These are phyloP conservation scores for Pseudochaenichthys georgianus DNA, from an alignment of 2,797 vertebrate species.

Conservation along the genomic window DNA sequence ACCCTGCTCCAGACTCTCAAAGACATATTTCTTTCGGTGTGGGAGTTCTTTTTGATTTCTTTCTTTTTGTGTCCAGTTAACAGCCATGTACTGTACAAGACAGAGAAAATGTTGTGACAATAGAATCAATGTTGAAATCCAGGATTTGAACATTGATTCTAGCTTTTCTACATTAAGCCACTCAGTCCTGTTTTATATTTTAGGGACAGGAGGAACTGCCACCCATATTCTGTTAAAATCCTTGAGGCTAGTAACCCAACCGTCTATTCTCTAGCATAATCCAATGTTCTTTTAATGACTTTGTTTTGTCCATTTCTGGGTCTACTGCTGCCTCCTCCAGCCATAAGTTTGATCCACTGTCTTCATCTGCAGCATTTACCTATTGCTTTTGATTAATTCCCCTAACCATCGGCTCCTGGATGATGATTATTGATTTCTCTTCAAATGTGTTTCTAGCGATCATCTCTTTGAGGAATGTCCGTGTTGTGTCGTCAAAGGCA, in stretches of 20 bases:
- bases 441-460: slow-evolving; percentile 35
- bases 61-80: slow-evolving; percentile 35
- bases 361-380: slow-evolving; percentile 41
- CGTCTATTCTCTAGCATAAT: neutral
- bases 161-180: neutral
- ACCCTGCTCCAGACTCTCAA: slow-evolving; percentile 52
- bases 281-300: slow-evolving; percentile 3
- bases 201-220: neutral
- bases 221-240: slow-evolving; percentile 16
- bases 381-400: slow-evolving; percentile 38
- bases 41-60: slow-evolving; percentile 4
- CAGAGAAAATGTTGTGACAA: neutral
- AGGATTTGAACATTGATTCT: slow-evolving; percentile 1
- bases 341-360: slow-evolving; percentile 44
- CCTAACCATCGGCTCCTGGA: slow-evolving; percentile 2
- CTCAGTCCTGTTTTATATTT: neutral
- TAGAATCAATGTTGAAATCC: neutral
- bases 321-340: slow-evolving; percentile 19
- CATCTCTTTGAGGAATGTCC: slow-evolving; percentile 48
- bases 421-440: slow-evolving; percentile 67
- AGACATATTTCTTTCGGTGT: neutral
- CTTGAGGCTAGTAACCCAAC: slow-evolving; percentile 20
- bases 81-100: neutral
- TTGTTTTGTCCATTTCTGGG: slow-evolving; percentile 9
- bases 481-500: slow-evolving; percentile 21